phyloP scores from a whole-genome alignment of 1,140 invertebrate genomes.

The Saccostrea cuccullata region DNA sequence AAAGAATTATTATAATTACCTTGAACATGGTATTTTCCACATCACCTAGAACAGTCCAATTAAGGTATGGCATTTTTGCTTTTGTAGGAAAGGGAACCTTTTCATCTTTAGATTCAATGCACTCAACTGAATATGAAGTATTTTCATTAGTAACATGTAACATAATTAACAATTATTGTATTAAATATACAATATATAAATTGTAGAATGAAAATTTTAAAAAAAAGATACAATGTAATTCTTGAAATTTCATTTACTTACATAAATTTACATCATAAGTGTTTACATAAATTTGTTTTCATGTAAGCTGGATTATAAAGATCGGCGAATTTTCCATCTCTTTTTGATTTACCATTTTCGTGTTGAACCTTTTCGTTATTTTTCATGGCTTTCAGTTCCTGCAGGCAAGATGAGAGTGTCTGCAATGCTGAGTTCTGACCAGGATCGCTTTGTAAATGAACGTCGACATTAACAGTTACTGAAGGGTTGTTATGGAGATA shows the following conservation, averaged over 20 bases:
- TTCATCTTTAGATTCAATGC: neutral
- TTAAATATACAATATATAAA: too few relatives aligned
- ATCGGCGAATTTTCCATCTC: too few relatives aligned
- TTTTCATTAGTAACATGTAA: too few relatives aligned
- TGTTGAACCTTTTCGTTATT: neutral
- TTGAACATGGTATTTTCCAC: slow-evolving; percentile 45
- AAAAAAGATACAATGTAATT: too few relatives aligned
- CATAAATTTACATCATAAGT: too few relatives aligned
- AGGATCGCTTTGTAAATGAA: slow-evolving; percentile 13
- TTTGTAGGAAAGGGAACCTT: neutral
- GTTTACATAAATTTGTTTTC: too few relatives aligned
- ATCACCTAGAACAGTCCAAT: slow-evolving; percentile 37
- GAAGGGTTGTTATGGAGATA: neutral
- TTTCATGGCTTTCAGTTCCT: neutral
- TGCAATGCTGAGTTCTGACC: neutral
- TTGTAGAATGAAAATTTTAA: too few relatives aligned
- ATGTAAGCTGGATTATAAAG: too few relatives aligned
- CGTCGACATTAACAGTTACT: slow-evolving; percentile 13
- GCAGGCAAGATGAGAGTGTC: neutral
- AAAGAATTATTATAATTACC: neutral
- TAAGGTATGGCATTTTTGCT: slow-evolving; percentile 39
- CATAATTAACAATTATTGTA: too few relatives aligned
- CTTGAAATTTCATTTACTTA: too few relatives aligned
- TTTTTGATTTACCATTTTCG: too few relatives aligned
- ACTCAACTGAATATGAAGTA: neutral